Evolutionary conservation across 2,797 vertebrate genomes (phyloP), one percentile per base, ranked within the genome.

Genomic region (Chloroceryle inda): DNA sequence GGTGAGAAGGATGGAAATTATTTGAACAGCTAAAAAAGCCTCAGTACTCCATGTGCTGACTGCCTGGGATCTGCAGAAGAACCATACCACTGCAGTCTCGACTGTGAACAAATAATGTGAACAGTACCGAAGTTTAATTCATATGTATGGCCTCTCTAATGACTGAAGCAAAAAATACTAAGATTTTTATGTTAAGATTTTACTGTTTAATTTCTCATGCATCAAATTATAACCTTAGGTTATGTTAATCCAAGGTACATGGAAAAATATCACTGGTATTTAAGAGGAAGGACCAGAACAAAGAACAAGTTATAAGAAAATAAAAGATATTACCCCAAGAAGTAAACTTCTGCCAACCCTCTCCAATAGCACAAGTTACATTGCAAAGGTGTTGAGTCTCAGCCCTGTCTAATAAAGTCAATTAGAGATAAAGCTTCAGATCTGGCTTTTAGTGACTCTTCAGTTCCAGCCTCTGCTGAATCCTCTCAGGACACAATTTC

Each of bases 271-370:
- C 40, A 61, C 20, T 23, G 15, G 6, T 55, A 37, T 53, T 10
- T 52, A 74, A 77, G 33, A 85, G 13, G 23, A 87, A 83, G 38
- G 56, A 55, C 18, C 31, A 56, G 26, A 73, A 67, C 10, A 87
- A 94, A 59, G 15, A 89, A 81, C 13, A 84, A 58, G 66, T n/a
- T 64, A 11, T 13, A 75, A n/a, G 62, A 84, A 89, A 91, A 96
- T 18, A n/a, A 64, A 91, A 87, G 11, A 75, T 14, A 75, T 67
- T 75, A 72, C 47, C 31, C 37, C 22, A 52, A 71, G 85, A 19
- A 78, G 6, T 19, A 18, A 90, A n/a, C 22, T 92, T 82, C 47
- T 71, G 55, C 35, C 82, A 81, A 45, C 10, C 16, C 11, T 37
- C 33, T 79, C n/a, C 42, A 35, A 38, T 13, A 79, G 68, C 23